These are phyloP conservation scores for Phaonia tiefii DNA, from an alignment of 2,888 invertebrate genomes.

Conservation along the genomic window DNA sequence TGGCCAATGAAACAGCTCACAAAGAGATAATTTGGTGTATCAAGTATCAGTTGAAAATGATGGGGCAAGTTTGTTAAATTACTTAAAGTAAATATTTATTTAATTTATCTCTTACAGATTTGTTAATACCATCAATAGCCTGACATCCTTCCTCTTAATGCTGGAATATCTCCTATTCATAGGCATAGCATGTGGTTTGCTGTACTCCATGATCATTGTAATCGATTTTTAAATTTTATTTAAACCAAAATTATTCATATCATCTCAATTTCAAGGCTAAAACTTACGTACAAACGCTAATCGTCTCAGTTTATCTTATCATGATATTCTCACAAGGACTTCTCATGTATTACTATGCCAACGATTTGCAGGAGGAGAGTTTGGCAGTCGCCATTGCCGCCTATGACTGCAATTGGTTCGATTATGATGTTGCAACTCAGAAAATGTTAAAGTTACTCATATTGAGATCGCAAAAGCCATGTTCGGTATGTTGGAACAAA, in stretches of 20 bases:
- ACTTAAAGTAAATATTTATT: background rate
- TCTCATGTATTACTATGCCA: slow-evolving; percentile 73
- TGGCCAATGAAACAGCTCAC: slow-evolving; percentile 52
- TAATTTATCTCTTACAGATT: slow-evolving; percentile 16
- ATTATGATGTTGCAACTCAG: slow-evolving; percentile 71
- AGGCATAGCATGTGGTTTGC: slow-evolving; percentile 68
- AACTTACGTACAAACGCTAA: too few species aligned
- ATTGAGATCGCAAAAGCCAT: slow-evolving; percentile 73
- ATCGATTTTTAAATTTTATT: background rate
- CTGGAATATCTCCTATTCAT: slow-evolving; percentile 68
- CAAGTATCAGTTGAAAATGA: slow-evolving; percentile 72
- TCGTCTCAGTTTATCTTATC: slow-evolving; percentile 46
- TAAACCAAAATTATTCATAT: too few species aligned
- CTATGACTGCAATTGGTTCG: slow-evolving; percentile 73
- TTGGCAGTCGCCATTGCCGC: slow-evolving; percentile 71
- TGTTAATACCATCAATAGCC: background rate
- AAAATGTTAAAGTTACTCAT: slow-evolving; percentile 72
- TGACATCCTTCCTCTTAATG: slow-evolving; percentile 46
- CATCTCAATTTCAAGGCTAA: too few species aligned
- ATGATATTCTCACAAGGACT: slow-evolving; percentile 74
- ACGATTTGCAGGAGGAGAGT: slow-evolving; percentile 74
- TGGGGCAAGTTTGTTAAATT: slow-evolving; percentile 68
- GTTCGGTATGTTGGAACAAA: slow-evolving; percentile 68
- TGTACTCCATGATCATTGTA: slow-evolving; percentile 69
- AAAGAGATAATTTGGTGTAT: slow-evolving; percentile 73